Conservation (phyloP, 2,113 vertebrate genomes). For the Alethe castanea region DNA sequence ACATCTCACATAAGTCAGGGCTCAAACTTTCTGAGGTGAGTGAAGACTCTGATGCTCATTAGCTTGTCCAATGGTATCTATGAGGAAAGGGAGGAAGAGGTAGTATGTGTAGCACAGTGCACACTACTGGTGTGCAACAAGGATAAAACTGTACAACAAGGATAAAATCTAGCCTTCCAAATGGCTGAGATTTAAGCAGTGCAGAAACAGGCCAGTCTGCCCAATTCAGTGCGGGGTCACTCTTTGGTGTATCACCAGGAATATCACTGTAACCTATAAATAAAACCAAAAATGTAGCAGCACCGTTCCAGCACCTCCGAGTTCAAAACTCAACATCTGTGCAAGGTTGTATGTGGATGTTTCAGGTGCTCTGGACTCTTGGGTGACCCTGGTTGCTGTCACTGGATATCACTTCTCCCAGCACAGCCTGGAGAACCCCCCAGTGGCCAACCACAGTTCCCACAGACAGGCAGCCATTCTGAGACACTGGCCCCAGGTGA, state of each 20-base stretch:
- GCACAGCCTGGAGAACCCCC: background rate
- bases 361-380: background rate
- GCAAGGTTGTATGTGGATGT: background rate
- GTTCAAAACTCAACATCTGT: background rate
- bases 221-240: background rate
- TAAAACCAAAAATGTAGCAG: background rate
- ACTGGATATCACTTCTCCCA: background rate
- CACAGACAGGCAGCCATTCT: background rate
- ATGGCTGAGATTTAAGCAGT: background rate
- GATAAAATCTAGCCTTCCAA: background rate
- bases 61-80: background rate
- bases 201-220: background rate
- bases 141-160: background rate
- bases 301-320: background rate
- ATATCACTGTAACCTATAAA: background rate
- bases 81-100: background rate
- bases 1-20: rapidly evolving
- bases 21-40: background rate
- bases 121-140: background rate
- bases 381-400: background rate
- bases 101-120: background rate
- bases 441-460: rapidly evolving
- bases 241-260: background rate
- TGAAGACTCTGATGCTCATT: background rate
- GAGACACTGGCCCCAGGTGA: background rate